Evolutionary conservation across 1,140 invertebrate genomes (phyloP).

Genomic region (Procambarus clarkii): DNA sequence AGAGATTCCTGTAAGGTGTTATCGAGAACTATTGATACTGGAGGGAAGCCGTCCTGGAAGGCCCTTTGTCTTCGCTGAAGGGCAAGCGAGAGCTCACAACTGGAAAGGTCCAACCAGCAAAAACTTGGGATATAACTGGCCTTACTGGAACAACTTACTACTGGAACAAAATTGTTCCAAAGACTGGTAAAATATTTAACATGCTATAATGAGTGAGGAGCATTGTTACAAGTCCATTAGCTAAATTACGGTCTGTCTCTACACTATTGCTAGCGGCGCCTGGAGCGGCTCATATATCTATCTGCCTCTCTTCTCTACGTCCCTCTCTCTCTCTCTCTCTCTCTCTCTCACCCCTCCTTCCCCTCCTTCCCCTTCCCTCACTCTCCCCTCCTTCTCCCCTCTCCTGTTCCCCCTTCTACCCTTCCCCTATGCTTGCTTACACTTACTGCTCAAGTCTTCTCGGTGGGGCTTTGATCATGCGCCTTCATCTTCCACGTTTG

Average conservation of each 20-base stretch:
- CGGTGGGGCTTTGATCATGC: neutral
- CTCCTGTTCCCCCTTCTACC: neutral
- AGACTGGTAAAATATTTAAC: neutral
- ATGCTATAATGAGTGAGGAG: neutral
- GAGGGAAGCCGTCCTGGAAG: no score
- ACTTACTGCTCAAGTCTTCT: conserved; percentile 3
- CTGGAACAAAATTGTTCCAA: neutral
- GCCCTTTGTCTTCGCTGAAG: no score
- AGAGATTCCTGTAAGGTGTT: no score
- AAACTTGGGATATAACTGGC: neutral
- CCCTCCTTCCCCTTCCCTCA: neutral
- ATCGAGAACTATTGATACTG: no score
- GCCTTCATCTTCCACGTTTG: conserved; percentile 4
- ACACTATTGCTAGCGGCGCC: neutral
- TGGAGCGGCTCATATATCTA: neutral
- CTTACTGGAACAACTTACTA: neutral
- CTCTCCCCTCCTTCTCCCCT: neutral
- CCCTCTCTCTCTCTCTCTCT: neutral
- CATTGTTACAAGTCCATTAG: conserved; percentile 10
- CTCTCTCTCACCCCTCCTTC: neutral
- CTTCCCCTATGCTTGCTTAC: neutral
- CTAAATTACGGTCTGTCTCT: neutral
- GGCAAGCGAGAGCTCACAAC: no score
- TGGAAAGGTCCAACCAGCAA: neutral
- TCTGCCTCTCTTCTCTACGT: neutral